Evolutionary conservation across 2,797 vertebrate species (phyloP), one percentile per base, ranked within the genome.

Genomic region (Liparis tanakae): DNA sequence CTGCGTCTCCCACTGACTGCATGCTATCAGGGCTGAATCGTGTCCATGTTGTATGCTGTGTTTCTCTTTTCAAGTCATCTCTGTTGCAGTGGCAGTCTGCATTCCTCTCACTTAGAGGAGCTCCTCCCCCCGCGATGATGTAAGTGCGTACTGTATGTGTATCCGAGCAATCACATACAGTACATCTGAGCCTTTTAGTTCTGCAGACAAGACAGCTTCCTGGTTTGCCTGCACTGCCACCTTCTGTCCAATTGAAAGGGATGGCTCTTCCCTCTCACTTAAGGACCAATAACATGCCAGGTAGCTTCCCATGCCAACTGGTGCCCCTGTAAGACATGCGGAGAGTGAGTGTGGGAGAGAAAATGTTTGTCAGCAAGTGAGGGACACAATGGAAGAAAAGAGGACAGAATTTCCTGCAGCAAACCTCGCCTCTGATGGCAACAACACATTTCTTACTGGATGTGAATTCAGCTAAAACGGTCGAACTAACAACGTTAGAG

Each of bases 71-170:
- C 50, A 74, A 18, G 82, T 73, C 90, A 91, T 83, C 65, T 63
- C 85, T 90, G 85, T 87, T 89, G 87, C 87, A 91, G 85, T 64
- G 90, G 83, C 70, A 79, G 89, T 54, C 88, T 90, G 88, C 88
- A 89, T 81, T 86, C 85, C 83, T 86, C 87, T 79, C 76, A 85
- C 84, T 87, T 79, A 44, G 50, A 22, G 66, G 63, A 78, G 89
- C 91, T 89, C 91, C 92, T 93, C 91, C 93, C 83, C 78, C 62
- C 39, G 67, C 62, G 76, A 87, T 90, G 90, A 91, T 85, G 86
- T 89, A 87, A 90, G 87, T 78, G 74, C 82, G 79, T 78, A 77
- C 76, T 76, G 83, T 81, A 81, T 83, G 82, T 78, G 78, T 81
- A 72, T 72, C 70, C 85, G 3, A 68, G 66, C 54, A 48, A 36